Evolutionary conservation across 1,140 invertebrate genomes (phyloP), one percentile per base, ranked within the genome.

Genomic region (Leptinotarsa undecemlineata): DNA sequence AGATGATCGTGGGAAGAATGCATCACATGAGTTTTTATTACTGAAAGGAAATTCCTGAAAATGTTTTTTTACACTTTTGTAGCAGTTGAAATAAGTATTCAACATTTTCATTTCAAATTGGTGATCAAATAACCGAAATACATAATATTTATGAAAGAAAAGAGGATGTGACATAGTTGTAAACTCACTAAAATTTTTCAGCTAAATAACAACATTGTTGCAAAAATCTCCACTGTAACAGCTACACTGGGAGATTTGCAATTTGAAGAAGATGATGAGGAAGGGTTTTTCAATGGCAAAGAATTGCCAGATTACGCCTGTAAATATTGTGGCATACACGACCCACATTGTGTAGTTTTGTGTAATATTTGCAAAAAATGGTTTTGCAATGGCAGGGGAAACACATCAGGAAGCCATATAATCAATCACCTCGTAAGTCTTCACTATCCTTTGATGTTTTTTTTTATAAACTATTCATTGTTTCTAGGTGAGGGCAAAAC

Each of bases 321-420:
- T 88, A 96, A 96, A 88, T 99, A 99, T 84, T 99, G 98, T 87
- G 98, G 98, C 66, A 98, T 99, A 78, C 96, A 99, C 87, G 98
- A 99, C 85, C 97, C 98, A 2, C 92, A 94, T 74, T 98, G 95
- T 79, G 98, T 99, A 48, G 97, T 99, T 21, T 96, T 96, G 92
- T 99, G 98, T 85, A 99, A 98, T 85, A 91, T 96, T 60, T 99
- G 98, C 84, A 97, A 98, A 80, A 99, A 99, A 85, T 99, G 98
- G 98, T 99, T 99, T 84, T 99, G 98, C 85, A 99, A 99, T 90
- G 97, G 97, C 6, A 90, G 97, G 78, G 98, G 98, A 4, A 98
- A 97, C 84, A 99, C 98, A 4, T 97, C 96, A 17, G 98, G 98
- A 2, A 98, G 97, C 68, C 98, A 99, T 82, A 99, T 99, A 76